phyloP scores from a whole-genome alignment of 2,888 invertebrate species.

The Acrobasis repandana region DNA sequence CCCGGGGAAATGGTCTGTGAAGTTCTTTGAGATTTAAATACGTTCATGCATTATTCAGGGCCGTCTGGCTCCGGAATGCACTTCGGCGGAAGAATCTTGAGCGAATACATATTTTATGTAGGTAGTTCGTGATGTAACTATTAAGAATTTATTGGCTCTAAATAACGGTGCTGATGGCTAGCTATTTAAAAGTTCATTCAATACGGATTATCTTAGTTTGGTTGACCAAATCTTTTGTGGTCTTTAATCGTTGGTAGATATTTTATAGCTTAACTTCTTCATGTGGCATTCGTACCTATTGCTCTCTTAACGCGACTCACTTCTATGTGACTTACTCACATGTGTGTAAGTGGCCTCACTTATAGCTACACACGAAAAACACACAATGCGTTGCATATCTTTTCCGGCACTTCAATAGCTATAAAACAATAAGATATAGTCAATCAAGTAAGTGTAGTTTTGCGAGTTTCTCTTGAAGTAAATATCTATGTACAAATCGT shows the following conservation, averaged over 20 bases:
- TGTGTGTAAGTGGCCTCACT: no score
- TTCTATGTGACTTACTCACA: no score
- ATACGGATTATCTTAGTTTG: not conserved
- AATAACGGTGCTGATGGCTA: conserved; percentile 12
- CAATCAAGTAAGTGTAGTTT: no score
- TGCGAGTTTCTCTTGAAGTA: no score
- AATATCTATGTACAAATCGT: no score
- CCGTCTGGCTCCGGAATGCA: conserved; percentile 20
- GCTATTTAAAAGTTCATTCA: conserved; percentile 6
- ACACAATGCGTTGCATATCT: no score
- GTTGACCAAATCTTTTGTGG: not conserved
- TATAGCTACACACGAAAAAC: no score
- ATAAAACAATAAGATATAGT: no score
- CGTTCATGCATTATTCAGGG: conserved; percentile 66
- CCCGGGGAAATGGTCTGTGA: conserved; percentile 77
- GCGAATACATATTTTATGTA: conserved; percentile 15
- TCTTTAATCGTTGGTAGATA: not conserved
- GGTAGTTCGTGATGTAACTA: conserved; percentile 9
- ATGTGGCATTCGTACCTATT: no score
- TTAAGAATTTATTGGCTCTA: conserved; percentile 9
- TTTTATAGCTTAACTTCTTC: no score
- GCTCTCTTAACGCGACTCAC: no score
- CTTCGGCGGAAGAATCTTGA: conserved; percentile 19
- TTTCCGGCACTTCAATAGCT: no score
- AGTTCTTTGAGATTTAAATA: conserved; percentile 65